Evolutionary conservation across 1,140 invertebrate species (phyloP), one percentile per base, ranked within the genome.

Genomic region (Philotrypesis tridentata): DNA sequence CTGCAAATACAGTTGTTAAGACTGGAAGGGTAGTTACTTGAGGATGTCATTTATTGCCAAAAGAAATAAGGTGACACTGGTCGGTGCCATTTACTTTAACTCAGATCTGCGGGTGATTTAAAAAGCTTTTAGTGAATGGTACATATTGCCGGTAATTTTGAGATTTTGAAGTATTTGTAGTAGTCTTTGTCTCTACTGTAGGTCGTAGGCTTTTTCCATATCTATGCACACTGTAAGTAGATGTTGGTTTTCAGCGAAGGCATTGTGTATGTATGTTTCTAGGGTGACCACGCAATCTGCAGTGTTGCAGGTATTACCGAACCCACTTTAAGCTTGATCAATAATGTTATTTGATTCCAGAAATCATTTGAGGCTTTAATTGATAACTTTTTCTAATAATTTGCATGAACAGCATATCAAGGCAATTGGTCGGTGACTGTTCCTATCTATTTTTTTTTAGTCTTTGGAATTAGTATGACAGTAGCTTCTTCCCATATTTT

Each of bases 381-480:
- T 79, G n/a, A 87, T 85, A 0, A 87, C 85, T 82, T 81, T 87
- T 85, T 90, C 88, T 21, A 85, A 71, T 23, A 88, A 29, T 83
- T 90, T 89, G n/a, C 84, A 83, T 27, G 88, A 29, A 23, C 70
- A 84, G 21, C 72, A n/a, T n/a, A n/a, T n/a, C n/a, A n/a, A n/a
- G n/a, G n/a, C n/a, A n/a, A n/a, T n/a, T n/a, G n/a, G n/a, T 14
- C 88, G 70, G 14, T 70, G 33, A 14, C 67, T 70, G 21, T 70
- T 37, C 33, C 33, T 70, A 11, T 70, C 14, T 3, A 6, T 6
- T 37, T 37, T 31, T 5, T 61, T 83, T 91, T 91, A 84, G 85
- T 83, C 90, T 91, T 0, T 79, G 83, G 1, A 83, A 91, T 84
- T 12, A 86, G 82, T 3, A 89, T 87, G 4, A 89, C 83, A 37